Evolutionary conservation across 92 coral and sea anemone genomes (phyloP).

Genomic region (Hydrozoanthus gracilis): DNA sequence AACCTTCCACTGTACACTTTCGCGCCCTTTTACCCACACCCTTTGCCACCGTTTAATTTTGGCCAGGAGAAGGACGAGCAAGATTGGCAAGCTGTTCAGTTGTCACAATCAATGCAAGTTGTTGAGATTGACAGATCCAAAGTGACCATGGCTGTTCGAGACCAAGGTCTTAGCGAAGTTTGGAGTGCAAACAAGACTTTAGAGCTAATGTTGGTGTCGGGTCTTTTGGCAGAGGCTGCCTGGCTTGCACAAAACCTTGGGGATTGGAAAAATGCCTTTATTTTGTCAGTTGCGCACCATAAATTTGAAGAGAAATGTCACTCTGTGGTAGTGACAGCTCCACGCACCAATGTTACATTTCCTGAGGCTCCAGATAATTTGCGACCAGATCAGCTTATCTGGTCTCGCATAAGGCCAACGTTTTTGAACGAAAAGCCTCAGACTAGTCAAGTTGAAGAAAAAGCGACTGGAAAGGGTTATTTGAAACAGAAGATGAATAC

Average conservation of each 20-base stretch:
- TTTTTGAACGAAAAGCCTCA: slow-evolving; percentile 33
- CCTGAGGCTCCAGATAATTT: slow-evolving; percentile 51
- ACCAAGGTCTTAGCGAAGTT: slow-evolving; percentile 78
- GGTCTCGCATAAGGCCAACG: slow-evolving; percentile 65
- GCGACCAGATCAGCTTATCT: slow-evolving; percentile 59
- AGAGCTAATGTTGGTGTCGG: slow-evolving; percentile 89
- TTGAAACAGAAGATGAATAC: neutral
- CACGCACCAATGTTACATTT: slow-evolving; percentile 8
- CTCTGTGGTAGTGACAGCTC: slow-evolving; percentile 8
- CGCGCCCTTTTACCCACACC: slow-evolving; percentile 75
- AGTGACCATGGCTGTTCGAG: slow-evolving; percentile 77
- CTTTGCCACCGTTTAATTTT: slow-evolving; percentile 72
- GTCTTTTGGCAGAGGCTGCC: slow-evolving; percentile 86
- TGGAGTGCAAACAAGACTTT: slow-evolving; percentile 95
- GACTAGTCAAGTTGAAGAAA: neutral
- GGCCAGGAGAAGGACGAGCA: slow-evolving; percentile 34
- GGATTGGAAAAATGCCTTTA: slow-evolving; percentile 95
- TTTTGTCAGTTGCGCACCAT: slow-evolving; percentile 74
- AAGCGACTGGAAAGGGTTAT: neutral
- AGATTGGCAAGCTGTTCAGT: slow-evolving; percentile 46
- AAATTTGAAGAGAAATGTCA: slow-evolving; percentile 33
- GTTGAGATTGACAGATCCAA: slow-evolving; percentile 70
- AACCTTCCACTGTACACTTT: slow-evolving; percentile 83
- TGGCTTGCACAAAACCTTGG: slow-evolving; percentile 90
- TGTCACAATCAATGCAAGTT: slow-evolving; percentile 60